Conservation (phyloP, 2,888 invertebrate genomes). For the Leptinotarsa haldemani region DNA sequence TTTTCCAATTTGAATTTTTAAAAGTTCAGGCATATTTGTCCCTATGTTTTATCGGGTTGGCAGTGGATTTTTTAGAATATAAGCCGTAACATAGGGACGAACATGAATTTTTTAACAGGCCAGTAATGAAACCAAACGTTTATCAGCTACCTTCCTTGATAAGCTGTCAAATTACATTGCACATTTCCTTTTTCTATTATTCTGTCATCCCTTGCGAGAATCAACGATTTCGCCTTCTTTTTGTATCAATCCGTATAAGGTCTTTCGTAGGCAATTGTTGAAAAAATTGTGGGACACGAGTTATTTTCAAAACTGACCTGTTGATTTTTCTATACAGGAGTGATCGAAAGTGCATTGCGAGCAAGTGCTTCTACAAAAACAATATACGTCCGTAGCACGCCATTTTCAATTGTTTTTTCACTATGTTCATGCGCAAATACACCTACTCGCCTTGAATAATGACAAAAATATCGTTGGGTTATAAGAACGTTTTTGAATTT, state of each 20-base stretch:
- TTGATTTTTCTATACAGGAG: constrained; percentile 19
- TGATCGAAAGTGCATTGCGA: constrained; percentile 47
- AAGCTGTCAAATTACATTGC: not conserved
- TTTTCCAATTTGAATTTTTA: constrained; percentile 24
- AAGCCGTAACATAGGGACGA: constrained; percentile 58
- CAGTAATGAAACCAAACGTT: constrained; percentile 22
- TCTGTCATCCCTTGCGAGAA: too few species aligned
- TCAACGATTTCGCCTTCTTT: too few species aligned
- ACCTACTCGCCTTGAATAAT: constrained; percentile 40
- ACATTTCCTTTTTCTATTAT: too few species aligned
- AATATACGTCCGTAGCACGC: constrained; percentile 46
- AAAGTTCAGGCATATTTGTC: constrained; percentile 53
- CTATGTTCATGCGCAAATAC: constrained; percentile 45
- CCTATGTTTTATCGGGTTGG: constrained; percentile 61
- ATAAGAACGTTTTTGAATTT: too few species aligned
- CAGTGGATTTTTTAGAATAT: constrained; percentile 64
- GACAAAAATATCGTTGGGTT: not conserved
- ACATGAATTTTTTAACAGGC: constrained; percentile 51
- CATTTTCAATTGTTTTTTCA: constrained; percentile 35
- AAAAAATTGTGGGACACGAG: not conserved
- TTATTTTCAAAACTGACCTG: constrained; percentile 36
- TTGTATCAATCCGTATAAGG: too few species aligned
- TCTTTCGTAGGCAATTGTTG: too few species aligned
- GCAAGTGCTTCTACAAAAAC: constrained; percentile 49
- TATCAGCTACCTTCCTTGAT: not conserved